Percentiles rank a stretch among this genome's conserved stretches.
Evolutionary conservation across 53 echinoderm and acorn worm species (phyloP).

Genomic region (Antedon mediterranea): DNA sequence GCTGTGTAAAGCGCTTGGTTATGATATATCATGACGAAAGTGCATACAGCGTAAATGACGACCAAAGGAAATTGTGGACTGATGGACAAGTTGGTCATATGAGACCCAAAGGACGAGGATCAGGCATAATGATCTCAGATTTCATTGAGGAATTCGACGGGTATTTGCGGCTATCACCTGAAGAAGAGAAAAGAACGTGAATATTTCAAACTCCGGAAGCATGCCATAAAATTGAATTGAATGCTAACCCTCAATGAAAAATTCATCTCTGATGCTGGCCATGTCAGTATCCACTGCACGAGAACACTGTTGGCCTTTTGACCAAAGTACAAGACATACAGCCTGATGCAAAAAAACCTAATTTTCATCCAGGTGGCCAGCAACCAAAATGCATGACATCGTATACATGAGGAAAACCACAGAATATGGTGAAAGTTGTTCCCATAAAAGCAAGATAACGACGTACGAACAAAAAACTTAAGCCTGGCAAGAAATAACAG

Average conservation of each 20-base stretch:
- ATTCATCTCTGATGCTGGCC: no score
- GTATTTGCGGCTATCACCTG: not conserved
- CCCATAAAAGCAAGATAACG: no score
- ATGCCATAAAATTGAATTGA: no score
- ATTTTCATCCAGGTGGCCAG: not conserved
- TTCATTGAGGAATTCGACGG: not conserved
- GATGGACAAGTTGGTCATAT: not conserved
- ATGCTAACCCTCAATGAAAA: no score
- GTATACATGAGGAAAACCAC: not conserved
- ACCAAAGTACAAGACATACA: conserved; percentile 1
- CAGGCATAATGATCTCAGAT: not conserved
- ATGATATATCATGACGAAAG: conserved; percentile 1
- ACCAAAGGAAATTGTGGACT: conserved; percentile 1
- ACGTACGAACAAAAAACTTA: no score
- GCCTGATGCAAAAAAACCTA: not conserved
- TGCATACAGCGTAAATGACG: not conserved
- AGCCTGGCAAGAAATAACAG: no score
- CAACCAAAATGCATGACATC: conserved; percentile 4
- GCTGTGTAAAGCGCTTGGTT: no score
- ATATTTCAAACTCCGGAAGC: no score
- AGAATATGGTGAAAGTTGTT: no score
- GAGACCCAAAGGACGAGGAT: not conserved
- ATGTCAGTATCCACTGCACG: not conserved
- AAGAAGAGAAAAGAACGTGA: not conserved
- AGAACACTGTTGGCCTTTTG: not conserved